Percentiles rank a stretch among this genome's conserved stretches.
Conservation (phyloP, 1,140 invertebrate genomes). For the Heliconius nattereri region DNA sequence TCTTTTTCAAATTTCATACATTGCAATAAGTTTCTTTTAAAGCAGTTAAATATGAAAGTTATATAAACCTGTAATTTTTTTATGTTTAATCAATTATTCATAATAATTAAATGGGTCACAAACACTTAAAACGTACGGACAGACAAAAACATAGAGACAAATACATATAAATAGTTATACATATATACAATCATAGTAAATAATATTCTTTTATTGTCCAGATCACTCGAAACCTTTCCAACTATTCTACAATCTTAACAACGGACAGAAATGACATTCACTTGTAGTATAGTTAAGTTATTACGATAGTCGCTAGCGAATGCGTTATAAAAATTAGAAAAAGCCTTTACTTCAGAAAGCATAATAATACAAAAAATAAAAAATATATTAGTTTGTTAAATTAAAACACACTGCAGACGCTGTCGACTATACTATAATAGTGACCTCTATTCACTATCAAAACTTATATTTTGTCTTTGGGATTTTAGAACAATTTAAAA, state of each 20-base stretch:
- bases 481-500: background rate
- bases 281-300: background rate
- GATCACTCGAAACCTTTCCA: background rate
- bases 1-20: background rate
- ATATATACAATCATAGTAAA: background rate
- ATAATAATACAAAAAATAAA: too few species aligned
- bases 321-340: background rate
- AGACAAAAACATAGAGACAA: background rate
- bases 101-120: background rate
- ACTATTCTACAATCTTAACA: background rate
- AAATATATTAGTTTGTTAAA: too few species aligned
- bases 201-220: constrained; percentile 1
- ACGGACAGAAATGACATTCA: background rate
- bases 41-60: background rate
- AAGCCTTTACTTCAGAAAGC: background rate
- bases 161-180: background rate
- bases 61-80: background rate
- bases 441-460: background rate
- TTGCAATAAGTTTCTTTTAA: too few species aligned
- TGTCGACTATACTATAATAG: background rate
- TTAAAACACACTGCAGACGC: background rate
- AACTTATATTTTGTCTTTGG: background rate
- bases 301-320: background rate
- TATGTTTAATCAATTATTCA: background rate
- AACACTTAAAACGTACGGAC: background rate